Conservation (phyloP, 1,140 invertebrate species). For the Magallana gigas region DNA sequence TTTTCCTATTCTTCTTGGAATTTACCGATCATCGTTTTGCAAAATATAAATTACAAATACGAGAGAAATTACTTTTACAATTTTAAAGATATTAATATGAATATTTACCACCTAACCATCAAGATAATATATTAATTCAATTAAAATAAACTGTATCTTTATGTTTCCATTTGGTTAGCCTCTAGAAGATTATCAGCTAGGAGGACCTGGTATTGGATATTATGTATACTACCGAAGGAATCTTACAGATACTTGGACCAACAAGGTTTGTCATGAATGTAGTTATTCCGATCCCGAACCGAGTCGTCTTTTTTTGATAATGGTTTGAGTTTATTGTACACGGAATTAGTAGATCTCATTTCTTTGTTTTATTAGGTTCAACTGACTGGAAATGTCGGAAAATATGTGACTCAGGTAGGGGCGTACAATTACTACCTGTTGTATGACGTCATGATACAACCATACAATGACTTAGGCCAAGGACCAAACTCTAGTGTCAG, state of each 20-base stretch:
- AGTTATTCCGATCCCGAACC: too few species aligned
- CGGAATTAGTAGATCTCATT: too few species aligned
- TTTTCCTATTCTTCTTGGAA: too few species aligned
- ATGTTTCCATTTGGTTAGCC: constrained; percentile 49
- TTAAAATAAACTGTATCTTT: neutral
- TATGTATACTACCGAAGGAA: constrained; percentile 63
- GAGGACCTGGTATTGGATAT: constrained; percentile 65
- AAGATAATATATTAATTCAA: neutral
- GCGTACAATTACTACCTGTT: constrained; percentile 60
- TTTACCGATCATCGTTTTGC: too few species aligned
- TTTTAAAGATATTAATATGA: neutral
- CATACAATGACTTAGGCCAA: constrained; percentile 62
- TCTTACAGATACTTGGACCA: constrained; percentile 51
- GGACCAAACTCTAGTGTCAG: constrained; percentile 70
- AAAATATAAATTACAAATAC: too few species aligned
- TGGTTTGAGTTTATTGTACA: too few species aligned
- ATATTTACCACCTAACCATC: too few species aligned
- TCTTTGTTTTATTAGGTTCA: constrained; percentile 46
- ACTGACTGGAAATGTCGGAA: constrained; percentile 48
- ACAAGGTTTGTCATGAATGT: constrained; percentile 50
- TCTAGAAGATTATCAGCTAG: constrained; percentile 55
- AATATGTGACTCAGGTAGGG: constrained; percentile 62
- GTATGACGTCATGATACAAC: constrained; percentile 67
- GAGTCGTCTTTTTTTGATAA: too few species aligned
- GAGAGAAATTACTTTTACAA: too few species aligned